phyloP scores from a whole-genome alignment of 2,888 invertebrate species.

The Elysia crispata region DNA sequence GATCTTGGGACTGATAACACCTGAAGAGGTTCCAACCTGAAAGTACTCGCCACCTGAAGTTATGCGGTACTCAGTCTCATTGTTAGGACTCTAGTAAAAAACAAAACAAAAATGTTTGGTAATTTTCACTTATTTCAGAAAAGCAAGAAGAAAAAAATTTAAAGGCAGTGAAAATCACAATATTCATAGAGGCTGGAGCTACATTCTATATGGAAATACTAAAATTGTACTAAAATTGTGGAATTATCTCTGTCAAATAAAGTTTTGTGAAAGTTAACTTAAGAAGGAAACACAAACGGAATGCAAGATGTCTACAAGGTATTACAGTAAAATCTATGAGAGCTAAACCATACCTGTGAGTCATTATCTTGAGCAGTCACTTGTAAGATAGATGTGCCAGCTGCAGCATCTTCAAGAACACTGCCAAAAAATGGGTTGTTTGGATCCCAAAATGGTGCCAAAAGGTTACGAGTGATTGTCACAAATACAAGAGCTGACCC shows the following conservation, averaged over 20 bases:
- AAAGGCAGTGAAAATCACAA: not conserved
- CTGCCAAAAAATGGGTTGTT: slow-evolving; percentile 29
- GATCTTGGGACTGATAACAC: slow-evolving; percentile 59
- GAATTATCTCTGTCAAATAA: too few species aligned
- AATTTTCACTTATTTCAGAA: not conserved
- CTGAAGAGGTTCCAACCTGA: slow-evolving; percentile 57
- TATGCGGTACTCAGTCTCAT: slow-evolving; percentile 31
- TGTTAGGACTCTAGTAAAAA: slow-evolving; percentile 38
- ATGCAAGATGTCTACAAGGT: not conserved
- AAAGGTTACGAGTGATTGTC: slow-evolving; percentile 64
- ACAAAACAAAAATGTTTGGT: not conserved
- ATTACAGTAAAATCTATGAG: too few species aligned
- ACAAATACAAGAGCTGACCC: slow-evolving; percentile 64
- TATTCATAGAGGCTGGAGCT: too few species aligned
- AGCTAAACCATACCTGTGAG: slow-evolving; percentile 52
- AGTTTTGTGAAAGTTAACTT: not conserved
- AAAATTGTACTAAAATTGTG: too few species aligned
- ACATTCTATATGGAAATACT: not conserved
- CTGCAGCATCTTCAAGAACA: slow-evolving; percentile 51
- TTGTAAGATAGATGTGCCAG: slow-evolving; percentile 52
- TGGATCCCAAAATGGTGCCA: slow-evolving; percentile 53
- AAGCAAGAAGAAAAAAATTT: not conserved
- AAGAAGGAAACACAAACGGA: not conserved
- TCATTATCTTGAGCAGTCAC: slow-evolving; percentile 60
- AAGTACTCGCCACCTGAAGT: slow-evolving; percentile 59